These are phyloP conservation scores for Cossypha niveicapilla DNA, from an alignment of 2,797 vertebrate species.

Conservation along the genomic window DNA sequence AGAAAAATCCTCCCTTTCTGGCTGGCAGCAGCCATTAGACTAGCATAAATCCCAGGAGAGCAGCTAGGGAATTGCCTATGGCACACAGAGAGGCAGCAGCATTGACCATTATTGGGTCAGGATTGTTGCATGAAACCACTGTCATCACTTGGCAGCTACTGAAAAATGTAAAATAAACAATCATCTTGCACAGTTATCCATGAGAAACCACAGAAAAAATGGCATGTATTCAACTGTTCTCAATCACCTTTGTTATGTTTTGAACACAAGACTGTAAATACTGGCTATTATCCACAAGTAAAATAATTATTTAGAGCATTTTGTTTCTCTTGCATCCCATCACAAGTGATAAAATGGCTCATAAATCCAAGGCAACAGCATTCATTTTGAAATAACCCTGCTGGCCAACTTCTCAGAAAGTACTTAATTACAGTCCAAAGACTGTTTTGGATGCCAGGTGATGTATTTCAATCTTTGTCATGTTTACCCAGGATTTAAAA, in stretches of 20 bases:
- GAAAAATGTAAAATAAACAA: neutral
- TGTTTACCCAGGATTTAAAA: neutral
- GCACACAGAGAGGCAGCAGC: neutral
- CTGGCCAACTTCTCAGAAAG: neutral
- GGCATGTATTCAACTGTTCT: neutral
- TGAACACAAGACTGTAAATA: neutral
- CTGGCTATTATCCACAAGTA: neutral
- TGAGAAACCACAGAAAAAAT: neutral
- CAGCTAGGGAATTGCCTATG: neutral
- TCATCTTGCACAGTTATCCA: neutral
- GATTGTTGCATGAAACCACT: neutral
- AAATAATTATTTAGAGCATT: neutral
- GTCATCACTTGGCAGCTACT: neutral
- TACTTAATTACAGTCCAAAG: neutral
- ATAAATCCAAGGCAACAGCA: neutral
- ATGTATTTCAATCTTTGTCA: neutral
- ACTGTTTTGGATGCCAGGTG: neutral
- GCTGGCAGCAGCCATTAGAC: neutral
- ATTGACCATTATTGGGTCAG: neutral
- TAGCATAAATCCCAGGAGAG: neutral
- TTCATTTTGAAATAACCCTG: neutral
- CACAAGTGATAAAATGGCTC: neutral
- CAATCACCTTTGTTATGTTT: neutral
- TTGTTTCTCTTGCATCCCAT: neutral
- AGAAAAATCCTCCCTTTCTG: neutral